Base-by-base conservation (phyloP, 2,888 invertebrate genomes). In the Sarcophaga carnaria region DNA sequence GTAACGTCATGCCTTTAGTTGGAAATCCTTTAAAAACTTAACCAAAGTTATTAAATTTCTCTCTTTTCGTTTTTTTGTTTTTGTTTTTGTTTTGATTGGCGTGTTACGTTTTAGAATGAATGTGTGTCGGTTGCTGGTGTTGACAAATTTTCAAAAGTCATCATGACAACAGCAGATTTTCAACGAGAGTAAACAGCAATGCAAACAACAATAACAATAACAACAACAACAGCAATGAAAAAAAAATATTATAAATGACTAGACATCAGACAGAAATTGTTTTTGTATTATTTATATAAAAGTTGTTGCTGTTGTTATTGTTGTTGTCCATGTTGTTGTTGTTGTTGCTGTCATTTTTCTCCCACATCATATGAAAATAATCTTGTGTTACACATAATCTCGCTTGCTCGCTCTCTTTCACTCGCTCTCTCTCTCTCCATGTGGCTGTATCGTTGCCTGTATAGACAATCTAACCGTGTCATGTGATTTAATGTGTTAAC, bases 1-100 rank as follows among this genome's bases (percentile, higher is more conserved):
- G 64, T 76, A 71, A 60, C n/a, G 60, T 25, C 71, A 27, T 17
- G 25, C 22, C 74, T 67, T 76, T 79, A 67, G 70, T 76, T 71
- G 11, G 83, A 83, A 84, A 88, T 88, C 88, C 86, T 88, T 89
- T 88, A 88, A 89, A 88, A 88, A 88, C 88, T 89, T 86, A 83
- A 90, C 86, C 88, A 69, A 70, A 79, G 82, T 78, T 79, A 82
- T 82, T 80, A 85, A 71, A 76, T 80, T 60, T 54, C 54, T 54
- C 54, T 54, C 17, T 54, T 2, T 14, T 3, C 4, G 2, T 54
- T 3, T 12, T 3, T 17, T 4, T 49, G 1, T 54, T 49, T 3
- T 12, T 3, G 12, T 54, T 54, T 14, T 12, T 54, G 12, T 54
- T 82, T 79, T 82, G 80, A 80, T 80, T 76, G 76, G 75, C 77